phyloP scores from a whole-genome alignment of 2,113 vertebrate species.

The Chauna torquata region DNA sequence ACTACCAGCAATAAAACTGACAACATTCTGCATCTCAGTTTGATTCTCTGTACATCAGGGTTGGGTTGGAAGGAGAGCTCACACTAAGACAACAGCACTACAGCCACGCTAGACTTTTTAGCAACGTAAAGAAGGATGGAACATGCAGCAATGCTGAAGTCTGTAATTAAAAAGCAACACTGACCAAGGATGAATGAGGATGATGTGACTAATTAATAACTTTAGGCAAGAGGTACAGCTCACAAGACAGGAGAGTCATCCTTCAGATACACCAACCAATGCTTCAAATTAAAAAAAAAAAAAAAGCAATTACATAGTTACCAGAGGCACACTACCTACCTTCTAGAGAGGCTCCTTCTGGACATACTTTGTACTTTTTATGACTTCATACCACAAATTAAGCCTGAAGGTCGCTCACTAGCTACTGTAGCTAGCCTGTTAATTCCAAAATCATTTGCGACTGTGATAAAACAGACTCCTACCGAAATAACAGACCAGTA shows the following conservation, averaged over 20 bases:
- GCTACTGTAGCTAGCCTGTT: not conserved
- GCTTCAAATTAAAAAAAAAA: not conserved
- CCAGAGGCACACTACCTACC: accelerated
- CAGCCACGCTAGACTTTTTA: not conserved
- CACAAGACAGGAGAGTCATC: not conserved
- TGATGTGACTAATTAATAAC: not conserved
- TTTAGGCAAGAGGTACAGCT: not conserved
- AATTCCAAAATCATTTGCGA: not conserved
- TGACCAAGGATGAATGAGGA: not conserved
- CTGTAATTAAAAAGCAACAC: not conserved
- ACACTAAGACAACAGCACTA: not conserved
- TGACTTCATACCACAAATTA: not conserved
- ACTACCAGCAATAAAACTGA: not conserved
- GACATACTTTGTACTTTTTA: not conserved
- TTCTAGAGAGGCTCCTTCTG: not conserved
- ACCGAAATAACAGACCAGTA: not conserved
- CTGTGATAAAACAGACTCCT: not conserved
- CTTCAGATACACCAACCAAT: not conserved
- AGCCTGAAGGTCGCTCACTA: not conserved
- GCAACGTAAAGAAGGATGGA: not conserved
- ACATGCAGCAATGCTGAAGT: not conserved
- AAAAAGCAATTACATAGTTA: not conserved
- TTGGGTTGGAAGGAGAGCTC: not conserved
- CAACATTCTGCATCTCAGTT: not conserved
- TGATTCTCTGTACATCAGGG: not conserved